These are phyloP conservation scores for Alauda arvensis DNA, from an alignment of 2,797 vertebrate species.

Conservation along the genomic window DNA sequence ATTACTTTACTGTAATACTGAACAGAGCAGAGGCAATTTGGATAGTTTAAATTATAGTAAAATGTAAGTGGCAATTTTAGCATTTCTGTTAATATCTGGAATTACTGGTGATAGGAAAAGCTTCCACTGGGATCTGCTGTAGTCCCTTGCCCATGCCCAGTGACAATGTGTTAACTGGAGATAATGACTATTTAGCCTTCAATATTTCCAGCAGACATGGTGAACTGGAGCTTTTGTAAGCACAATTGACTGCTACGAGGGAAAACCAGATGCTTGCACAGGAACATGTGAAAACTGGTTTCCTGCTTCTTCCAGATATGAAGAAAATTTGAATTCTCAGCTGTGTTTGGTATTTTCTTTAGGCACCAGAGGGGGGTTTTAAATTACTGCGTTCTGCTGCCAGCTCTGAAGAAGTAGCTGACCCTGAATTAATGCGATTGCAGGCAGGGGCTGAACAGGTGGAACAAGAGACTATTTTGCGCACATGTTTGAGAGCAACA, in stretches of 20 bases:
- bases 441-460: not conserved
- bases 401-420: constrained; percentile 14
- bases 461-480: not conserved
- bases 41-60: not conserved
- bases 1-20: not conserved
- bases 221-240: not conserved
- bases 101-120: not conserved
- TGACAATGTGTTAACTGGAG: not conserved
- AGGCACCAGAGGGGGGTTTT: constrained; percentile 26
- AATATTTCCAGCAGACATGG: not conserved
- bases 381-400: constrained; percentile 12
- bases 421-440: constrained; percentile 14
- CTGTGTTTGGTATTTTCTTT: constrained; percentile 46
- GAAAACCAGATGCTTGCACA: not conserved
- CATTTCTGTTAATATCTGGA: not conserved
- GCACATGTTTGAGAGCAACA: constrained; percentile 16
- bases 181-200: not conserved
- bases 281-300: not conserved
- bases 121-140: not conserved
- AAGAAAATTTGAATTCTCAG: constrained; percentile 48
- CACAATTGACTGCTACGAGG: not conserved
- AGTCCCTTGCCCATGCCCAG: not conserved
- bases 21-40: not conserved
- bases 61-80: not conserved
- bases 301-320: constrained; percentile 1